Evolutionary conservation across 2,888 invertebrate species (phyloP), one percentile per base, ranked within the genome.

Genomic region (Lasiommata megera): DNA sequence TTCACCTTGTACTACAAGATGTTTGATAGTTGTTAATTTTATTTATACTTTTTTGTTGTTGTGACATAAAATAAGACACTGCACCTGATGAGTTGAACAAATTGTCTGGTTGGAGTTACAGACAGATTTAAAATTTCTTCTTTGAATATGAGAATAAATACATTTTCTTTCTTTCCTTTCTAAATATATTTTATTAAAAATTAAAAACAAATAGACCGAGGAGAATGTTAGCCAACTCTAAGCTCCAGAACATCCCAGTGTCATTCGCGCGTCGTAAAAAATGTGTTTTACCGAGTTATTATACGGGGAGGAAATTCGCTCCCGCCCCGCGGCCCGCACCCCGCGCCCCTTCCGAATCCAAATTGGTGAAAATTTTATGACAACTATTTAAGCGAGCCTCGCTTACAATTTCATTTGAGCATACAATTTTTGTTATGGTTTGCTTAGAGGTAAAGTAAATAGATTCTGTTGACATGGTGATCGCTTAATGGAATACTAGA

Each of bases 331-430:
- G 12, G 6, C 37, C 12, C 12, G 6, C 14, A 6, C 12, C 14
- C 37, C 37, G 12, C 6, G 6, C 46, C 9, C 73, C 75, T 67
- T 72, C 74, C 9, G 82, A 82, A 79, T 84, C 82, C 73, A 81
- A 84, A 86, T 86, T 82, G 84, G 80, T 72, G 79, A 70, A 74
- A 80, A 81, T 83, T 84, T 84, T 82, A 85, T 70, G 84, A 77
- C 65, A 68, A 60, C 73, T 76, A 75, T 76, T 77, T 77, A n/a
- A 77, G 75, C 28, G 47, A 29, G 17, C 54, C 56, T 50, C 56
- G 14, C 41, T 18, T 14, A 29, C 54, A 14, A n/a, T 46, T 40
- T 53, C 53, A 48, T 48, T 14, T 48, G 43, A 46, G 46, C 57
- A 47, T 46, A 60, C 60, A 57, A 51, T 57, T 57, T 56, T 56